These are phyloP conservation scores for Dendrocopos noguchii DNA, from an alignment of 2,113 vertebrate species.

Conservation along the genomic window DNA sequence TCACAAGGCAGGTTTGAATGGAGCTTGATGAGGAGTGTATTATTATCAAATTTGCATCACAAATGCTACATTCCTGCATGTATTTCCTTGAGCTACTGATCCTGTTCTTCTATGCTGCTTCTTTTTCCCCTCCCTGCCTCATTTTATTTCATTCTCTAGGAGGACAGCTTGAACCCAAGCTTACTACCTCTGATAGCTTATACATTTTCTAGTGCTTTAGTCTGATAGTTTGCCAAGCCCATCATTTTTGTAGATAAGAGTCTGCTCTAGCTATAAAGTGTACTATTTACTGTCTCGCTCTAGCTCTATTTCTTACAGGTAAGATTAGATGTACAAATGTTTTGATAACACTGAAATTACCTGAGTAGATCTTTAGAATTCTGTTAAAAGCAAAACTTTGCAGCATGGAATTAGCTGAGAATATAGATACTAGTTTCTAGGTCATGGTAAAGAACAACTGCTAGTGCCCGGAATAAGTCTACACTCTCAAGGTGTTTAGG, in stretches of 20 bases:
- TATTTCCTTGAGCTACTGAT: not conserved
- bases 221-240: not conserved
- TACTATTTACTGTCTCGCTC: not conserved
- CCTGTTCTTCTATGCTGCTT: not conserved
- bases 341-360: not conserved
- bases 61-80: not conserved
- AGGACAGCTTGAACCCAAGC: not conserved
- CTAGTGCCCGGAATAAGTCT: not conserved
- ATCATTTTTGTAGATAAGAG: not conserved
- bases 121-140: not conserved
- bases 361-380: not conserved
- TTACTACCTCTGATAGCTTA: not conserved
- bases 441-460: not conserved
- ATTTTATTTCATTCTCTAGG: not conserved
- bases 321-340: not conserved
- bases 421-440: not conserved
- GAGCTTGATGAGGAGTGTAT: constrained; percentile 13
- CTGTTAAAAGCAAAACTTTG: not conserved
- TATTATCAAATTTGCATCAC: constrained; percentile 49
- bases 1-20: constrained; percentile 49
- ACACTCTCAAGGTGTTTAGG: not conserved
- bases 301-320: not conserved
- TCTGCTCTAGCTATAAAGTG: not conserved
- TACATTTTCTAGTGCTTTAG: not conserved
- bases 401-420: not conserved